A percentile compares a stretch with the other conserved stretches of the same genome.
These are phyloP conservation scores for Phaenicophaeus curvirostris DNA, from an alignment of 2,797 vertebrate species.

Conservation along the genomic window DNA sequence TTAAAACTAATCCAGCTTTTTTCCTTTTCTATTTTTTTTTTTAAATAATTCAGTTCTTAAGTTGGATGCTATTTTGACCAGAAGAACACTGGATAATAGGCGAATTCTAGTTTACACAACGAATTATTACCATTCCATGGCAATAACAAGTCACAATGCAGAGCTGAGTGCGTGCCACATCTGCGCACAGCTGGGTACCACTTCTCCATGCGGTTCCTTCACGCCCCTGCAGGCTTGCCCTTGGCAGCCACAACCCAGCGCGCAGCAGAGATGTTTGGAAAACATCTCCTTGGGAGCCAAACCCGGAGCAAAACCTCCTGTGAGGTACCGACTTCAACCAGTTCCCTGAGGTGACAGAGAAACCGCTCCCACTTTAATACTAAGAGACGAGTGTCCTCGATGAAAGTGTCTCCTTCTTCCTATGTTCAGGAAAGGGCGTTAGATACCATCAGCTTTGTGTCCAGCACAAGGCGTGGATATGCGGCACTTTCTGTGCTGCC, in stretches of 20 bases:
- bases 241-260: not conserved
- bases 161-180: accelerated
- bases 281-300: not conserved
- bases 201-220: accelerated
- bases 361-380: too few relatives aligned
- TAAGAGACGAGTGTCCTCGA: too few relatives aligned
- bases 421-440: accelerated
- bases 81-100: not conserved
- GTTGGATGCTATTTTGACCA: not conserved
- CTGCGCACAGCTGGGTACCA: not conserved
- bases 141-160: not conserved
- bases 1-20: not conserved
- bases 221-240: not conserved
- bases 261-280: not conserved
- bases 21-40: not conserved
- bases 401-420: not conserved
- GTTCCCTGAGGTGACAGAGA: not conserved
- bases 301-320: not conserved
- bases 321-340: not conserved
- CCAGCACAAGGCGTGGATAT: too few relatives aligned
- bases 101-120: not conserved
- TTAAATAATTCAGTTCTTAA: not conserved
- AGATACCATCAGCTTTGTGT: not conserved
- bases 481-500: too few relatives aligned
- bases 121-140: not conserved